A percentile compares a stretch with the other conserved stretches of the same genome.
phyloP scores from a whole-genome alignment of 2,797 vertebrate genomes.

The Denticeps clupeoides region DNA sequence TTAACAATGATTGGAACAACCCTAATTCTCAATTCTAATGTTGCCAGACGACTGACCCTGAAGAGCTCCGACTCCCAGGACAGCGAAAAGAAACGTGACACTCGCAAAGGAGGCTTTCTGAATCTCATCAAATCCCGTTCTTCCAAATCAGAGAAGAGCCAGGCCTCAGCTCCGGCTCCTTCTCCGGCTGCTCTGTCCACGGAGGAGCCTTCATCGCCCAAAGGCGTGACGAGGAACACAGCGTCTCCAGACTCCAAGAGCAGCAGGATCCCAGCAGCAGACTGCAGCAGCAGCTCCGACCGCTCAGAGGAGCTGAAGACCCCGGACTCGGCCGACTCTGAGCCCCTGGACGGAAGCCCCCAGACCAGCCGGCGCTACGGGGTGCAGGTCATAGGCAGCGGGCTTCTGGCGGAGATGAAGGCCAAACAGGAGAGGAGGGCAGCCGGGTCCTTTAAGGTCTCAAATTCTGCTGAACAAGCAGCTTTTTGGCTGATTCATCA shows the following conservation, averaged over 20 bases:
- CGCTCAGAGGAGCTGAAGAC: conserved; percentile 73
- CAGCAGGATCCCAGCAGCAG: conserved; percentile 46
- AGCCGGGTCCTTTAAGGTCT: conserved; percentile 72
- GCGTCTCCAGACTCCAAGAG: conserved; percentile 61
- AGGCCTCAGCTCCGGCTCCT: conserved; percentile 34
- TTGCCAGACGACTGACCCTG: conserved; percentile 63
- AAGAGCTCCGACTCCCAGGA: conserved; percentile 73
- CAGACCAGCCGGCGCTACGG: conserved; percentile 77
- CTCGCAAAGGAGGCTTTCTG: conserved; percentile 82
- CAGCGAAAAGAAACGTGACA: conserved; percentile 77
- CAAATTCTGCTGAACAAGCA: conserved; percentile 1
- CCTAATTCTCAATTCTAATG: too few species aligned
- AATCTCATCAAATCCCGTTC: conserved; percentile 86
- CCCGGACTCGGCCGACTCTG: conserved; percentile 71
- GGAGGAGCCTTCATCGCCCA: conserved; percentile 77
- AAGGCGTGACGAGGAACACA: conserved; percentile 53
- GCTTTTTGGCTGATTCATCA: neutral
- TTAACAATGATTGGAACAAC: too few species aligned
- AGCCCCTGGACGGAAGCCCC: conserved; percentile 75
- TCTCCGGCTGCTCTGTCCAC: conserved; percentile 36
- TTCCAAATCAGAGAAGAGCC: conserved; percentile 68
- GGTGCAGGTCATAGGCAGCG: conserved; percentile 85
- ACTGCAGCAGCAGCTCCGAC: conserved; percentile 71
- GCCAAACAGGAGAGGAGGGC: conserved; percentile 91
- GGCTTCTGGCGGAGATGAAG: conserved; percentile 91